Percentiles rank a stretch among this genome's conserved stretches.
Evolutionary conservation across 2,113 vertebrate species (phyloP).

Genomic region (Dendrocopos noguchii): DNA sequence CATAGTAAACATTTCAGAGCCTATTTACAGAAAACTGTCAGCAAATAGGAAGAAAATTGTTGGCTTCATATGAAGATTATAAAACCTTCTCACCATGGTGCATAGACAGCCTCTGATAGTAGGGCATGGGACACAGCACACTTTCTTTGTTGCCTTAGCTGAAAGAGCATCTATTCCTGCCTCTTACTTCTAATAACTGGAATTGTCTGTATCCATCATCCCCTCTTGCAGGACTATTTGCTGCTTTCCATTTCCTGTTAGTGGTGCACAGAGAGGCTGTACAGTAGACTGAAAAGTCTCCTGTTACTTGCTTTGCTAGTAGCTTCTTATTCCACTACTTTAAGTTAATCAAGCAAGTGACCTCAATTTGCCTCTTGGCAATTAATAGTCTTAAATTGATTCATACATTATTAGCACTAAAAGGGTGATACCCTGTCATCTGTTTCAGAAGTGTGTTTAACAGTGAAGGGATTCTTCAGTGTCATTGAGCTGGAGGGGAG

Average conservation of each 20-base stretch:
- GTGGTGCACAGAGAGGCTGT: neutral
- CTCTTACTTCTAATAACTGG: neutral
- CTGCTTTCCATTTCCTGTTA: neutral
- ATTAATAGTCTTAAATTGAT: constrained; percentile 13
- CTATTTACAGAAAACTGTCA: neutral
- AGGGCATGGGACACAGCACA: neutral
- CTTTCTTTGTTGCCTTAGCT: neutral
- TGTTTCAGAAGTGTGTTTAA: neutral
- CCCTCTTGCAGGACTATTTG: neutral
- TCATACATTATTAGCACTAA: neutral
- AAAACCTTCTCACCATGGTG: neutral
- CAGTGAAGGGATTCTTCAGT: neutral
- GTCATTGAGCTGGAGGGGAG: neutral
- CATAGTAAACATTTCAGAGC: neutral
- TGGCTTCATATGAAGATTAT: neutral
- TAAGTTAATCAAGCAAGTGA: neutral
- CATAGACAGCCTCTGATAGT: neutral
- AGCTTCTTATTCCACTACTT: neutral
- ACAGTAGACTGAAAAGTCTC: neutral
- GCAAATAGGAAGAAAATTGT: neutral
- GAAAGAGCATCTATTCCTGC: neutral
- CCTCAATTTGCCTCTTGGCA: neutral
- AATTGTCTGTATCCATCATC: neutral
- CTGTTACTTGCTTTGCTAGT: neutral
- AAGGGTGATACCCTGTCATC: neutral